Conservation (phyloP, 2,113 vertebrate genomes). For the Prietella phreatophila region DNA sequence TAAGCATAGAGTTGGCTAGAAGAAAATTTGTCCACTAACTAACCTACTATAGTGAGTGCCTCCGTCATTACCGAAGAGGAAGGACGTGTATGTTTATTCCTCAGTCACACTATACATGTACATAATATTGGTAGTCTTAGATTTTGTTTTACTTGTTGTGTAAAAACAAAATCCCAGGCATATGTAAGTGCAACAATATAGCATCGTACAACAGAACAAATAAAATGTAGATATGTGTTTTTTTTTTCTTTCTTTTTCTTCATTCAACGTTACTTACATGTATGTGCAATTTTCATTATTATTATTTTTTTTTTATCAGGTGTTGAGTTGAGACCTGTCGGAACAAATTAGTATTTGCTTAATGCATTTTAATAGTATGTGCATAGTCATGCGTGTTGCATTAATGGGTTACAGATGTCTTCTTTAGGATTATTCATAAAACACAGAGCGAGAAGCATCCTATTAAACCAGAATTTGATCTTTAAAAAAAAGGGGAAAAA, state of each 20-base stretch:
- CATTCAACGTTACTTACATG: constrained; percentile 42
- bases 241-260: neutral
- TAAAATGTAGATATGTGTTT: constrained; percentile 35
- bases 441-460: neutral
- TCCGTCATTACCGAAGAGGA: constrained; percentile 58
- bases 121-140: constrained; percentile 58
- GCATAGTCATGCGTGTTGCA: neutral
- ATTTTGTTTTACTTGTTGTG: constrained; percentile 58
- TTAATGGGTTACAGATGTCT: neutral
- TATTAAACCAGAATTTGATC: neutral
- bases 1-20: constrained; percentile 54
- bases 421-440: neutral
- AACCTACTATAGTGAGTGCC: constrained; percentile 69
- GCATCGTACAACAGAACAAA: constrained; percentile 38
- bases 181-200: constrained; percentile 57
- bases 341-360: constrained; percentile 51
- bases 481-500: neutral
- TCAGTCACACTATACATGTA: constrained; percentile 46
- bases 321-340: constrained; percentile 36
- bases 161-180: constrained; percentile 58
- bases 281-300: constrained; percentile 49
- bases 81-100: constrained; percentile 34
- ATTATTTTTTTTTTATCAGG: constrained; percentile 38
- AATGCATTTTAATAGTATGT: constrained; percentile 25
- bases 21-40: constrained; percentile 65